Base-by-base conservation (phyloP, 2,113 vertebrate species). In the Pelobates fuscus region DNA sequence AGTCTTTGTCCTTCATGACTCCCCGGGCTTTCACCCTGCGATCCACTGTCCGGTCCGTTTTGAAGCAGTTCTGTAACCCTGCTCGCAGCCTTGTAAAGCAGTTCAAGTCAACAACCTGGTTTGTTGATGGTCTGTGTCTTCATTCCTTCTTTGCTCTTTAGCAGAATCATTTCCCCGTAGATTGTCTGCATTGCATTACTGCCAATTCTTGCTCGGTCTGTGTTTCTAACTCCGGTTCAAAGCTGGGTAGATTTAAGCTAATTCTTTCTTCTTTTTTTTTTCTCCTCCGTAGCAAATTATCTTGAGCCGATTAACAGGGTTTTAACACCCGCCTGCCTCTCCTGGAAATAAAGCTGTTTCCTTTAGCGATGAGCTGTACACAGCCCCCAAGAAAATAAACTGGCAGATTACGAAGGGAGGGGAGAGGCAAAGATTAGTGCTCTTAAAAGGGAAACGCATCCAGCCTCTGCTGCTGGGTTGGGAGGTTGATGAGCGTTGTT, bases 1-100 rank as follows among this genome's bases (percentile, higher is more conserved):
- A 92, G 88, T 96, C 95, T 93, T 94, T 93, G 86, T 95, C 93
- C 91, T 93, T 94, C 93, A 95, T 96, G 80, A 93, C 91, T 85
- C 89, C 94, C 89, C 95, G 90, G 81, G 92, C 93, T 89, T 94
- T 95, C 68, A 89, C 94, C 86, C 95, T 94, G 87, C 95, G 94
- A 92, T 96, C 94, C 94, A 94, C 94, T 87, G 86, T 89, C 88
- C 93, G 88, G 90, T 93, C 93, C 94, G 94, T 94, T 86, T 88
- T 94, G 92, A 89, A 85, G 78, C 80, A 30, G 23, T 30, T 61
- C 21, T 32, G 17, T 8, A 30, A 46, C 37, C 12, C 2, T 55
- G 17, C 10, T 1, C 6, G 43, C 26, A 23, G 26, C 32, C 14
- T 6, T 10, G 12, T 2, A 25, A 55, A 11, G 37, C 29, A 11